Evolutionary conservation across 2,113 vertebrate species (phyloP).

Genomic region (Heptranchias perlo): DNA sequence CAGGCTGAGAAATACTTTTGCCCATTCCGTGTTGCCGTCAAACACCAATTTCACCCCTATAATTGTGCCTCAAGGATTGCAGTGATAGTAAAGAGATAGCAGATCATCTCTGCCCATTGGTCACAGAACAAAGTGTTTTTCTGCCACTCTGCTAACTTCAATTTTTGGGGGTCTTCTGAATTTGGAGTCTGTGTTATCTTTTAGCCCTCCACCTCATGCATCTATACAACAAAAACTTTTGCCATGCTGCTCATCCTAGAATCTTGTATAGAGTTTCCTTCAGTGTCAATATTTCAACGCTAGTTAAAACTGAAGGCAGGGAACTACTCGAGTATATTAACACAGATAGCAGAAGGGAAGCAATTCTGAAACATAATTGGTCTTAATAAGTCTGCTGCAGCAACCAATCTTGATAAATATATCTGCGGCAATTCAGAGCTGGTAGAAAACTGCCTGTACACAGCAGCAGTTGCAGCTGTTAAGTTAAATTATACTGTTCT

Average conservation of each 20-base stretch:
- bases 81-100: not conserved
- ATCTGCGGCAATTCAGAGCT: not conserved
- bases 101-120: not conserved
- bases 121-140: not conserved
- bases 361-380: not conserved
- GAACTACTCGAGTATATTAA: not conserved
- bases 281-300: not conserved
- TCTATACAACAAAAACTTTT: not conserved
- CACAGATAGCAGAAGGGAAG: not conserved
- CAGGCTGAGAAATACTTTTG: not conserved
- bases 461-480: not conserved
- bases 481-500: not conserved
- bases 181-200: not conserved
- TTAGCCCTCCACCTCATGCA: not conserved
- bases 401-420: not conserved
- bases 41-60: not conserved
- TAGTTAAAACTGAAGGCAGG: not conserved
- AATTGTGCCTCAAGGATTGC: not conserved
- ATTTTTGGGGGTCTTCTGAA: not conserved
- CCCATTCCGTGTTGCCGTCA: not conserved
- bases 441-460: not conserved
- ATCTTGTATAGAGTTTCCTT: not conserved
- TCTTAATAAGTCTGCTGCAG: not conserved
- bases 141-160: not conserved
- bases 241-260: not conserved